phyloP scores from a whole-genome alignment of 2,888 invertebrate genomes.

The Nephrotoma guestfalica region DNA sequence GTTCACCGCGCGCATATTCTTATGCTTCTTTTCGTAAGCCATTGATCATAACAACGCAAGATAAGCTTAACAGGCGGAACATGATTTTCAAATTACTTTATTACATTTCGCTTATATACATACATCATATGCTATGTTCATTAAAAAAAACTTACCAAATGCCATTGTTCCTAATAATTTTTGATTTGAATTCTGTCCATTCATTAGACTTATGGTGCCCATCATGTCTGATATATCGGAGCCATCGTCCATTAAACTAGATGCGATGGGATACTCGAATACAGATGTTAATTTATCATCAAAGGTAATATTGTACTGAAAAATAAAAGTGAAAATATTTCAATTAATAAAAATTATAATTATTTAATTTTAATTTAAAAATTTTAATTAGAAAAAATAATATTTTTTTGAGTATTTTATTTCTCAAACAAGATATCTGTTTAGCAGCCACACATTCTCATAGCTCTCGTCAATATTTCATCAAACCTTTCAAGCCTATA shows the following conservation, averaged over 20 bases:
- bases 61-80: not conserved
- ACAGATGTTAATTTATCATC: constrained; percentile 75
- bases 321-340: constrained; percentile 19
- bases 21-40: not conserved
- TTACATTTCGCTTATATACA: not conserved
- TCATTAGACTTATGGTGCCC: not conserved
- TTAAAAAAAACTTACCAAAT: constrained; percentile 22
- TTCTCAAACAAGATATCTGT: no score
- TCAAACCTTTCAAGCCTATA: no score
- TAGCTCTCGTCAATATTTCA: no score
- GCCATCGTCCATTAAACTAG: constrained; percentile 55
- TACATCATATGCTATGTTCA: not conserved
- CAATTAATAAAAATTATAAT: not conserved
- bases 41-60: not conserved
- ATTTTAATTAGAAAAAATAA: no score
- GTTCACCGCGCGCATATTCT: not conserved
- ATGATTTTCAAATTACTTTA: not conserved
- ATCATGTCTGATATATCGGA: not conserved
- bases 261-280: constrained; percentile 89
- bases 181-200: constrained; percentile 12
- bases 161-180: constrained; percentile 30
- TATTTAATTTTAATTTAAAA: not conserved
- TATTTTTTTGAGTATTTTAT: no score
- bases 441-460: no score
- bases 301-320: constrained; percentile 77